Conservation (phyloP, 2,888 invertebrate genomes). For the Mactromeris polynyma region DNA sequence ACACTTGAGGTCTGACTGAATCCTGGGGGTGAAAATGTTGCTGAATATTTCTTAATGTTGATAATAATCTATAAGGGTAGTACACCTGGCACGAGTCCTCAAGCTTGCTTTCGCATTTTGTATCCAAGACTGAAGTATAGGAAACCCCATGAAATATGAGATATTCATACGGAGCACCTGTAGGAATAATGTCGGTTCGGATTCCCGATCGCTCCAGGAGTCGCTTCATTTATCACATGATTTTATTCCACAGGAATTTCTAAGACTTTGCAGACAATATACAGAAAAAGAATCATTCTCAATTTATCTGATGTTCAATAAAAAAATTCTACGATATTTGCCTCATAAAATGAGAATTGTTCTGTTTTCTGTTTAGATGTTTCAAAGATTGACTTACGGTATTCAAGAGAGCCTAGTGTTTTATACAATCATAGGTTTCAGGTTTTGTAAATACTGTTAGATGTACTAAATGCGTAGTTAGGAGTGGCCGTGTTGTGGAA, state of each 20-base stretch:
- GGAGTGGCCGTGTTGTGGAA: background rate
- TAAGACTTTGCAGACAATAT: conserved; percentile 4
- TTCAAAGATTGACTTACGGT: background rate
- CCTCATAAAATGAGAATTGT: conserved; percentile 10
- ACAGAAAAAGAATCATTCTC: background rate
- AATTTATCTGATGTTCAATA: conserved; percentile 20
- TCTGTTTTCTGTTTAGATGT: background rate
- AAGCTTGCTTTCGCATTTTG: conserved; percentile 27
- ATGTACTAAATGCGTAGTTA: background rate
- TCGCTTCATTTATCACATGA: conserved; percentile 9
- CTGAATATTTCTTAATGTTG: conserved; percentile 34
- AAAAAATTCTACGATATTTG: conserved; percentile 9
- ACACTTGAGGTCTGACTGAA: background rate
- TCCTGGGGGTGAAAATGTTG: conserved; percentile 15
- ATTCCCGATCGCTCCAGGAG: conserved; percentile 2
- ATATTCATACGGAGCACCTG: conserved; percentile 39
- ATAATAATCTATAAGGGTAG: conserved; percentile 38
- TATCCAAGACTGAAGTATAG: conserved; percentile 28
- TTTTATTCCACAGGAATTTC: conserved; percentile 10
- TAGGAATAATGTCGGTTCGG: conserved; percentile 26
- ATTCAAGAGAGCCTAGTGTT: conserved; percentile 4
- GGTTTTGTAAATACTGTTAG: background rate
- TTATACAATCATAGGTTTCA: background rate
- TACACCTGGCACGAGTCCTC: conserved; percentile 55
- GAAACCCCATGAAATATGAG: conserved; percentile 31